Evolutionary conservation across 2,113 vertebrate genomes (phyloP), one percentile per base, ranked within the genome.

Genomic region (Cepphus grylle): DNA sequence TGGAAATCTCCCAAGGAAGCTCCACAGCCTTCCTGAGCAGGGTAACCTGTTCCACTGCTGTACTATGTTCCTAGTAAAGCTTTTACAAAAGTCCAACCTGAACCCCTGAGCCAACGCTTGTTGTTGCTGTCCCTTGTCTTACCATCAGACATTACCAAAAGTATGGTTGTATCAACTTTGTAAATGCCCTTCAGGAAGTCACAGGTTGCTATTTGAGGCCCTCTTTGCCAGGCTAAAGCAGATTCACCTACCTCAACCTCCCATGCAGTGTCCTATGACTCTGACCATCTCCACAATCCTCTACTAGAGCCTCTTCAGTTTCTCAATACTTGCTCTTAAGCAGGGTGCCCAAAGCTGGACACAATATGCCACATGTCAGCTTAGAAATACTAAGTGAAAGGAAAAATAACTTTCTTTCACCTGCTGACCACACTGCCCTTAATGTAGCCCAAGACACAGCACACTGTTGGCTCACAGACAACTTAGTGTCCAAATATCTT

Each of bases 331-430:
- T 32, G 20, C 77, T n/a, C 29, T 61, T 34, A 63, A 38, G 11
- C 8, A 3, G 10, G 1, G 3, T 81, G 78, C 13, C 72, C 72
- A 77, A 81, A 84, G 32, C 69, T 45, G 43, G 69, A 84, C 73
- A 81, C 8, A 1, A 63, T 32, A 90, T 59, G 65, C 38, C 69
- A 92, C 1, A 1, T 21, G 14, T 67, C n/a, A 63, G 38, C 40
- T 84, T 45, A 87, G 77, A 94, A 92, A 81, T n/a, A 63, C 69
- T 63, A 69, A 65, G 29, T 42, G 63, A 90, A 92, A 65, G 82
- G 59, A 87, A 58, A 90, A 95, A 50, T 58, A 87, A 84, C 40
- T 81, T 80, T 36, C 91, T 82, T 80, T 72, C 73, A 72, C 25
- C 53, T 70, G 63, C 40, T 59, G 21, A 36, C 11, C 36, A 52